Base-by-base conservation (phyloP, 2,113 vertebrate genomes). In the Procavia capensis region DNA sequence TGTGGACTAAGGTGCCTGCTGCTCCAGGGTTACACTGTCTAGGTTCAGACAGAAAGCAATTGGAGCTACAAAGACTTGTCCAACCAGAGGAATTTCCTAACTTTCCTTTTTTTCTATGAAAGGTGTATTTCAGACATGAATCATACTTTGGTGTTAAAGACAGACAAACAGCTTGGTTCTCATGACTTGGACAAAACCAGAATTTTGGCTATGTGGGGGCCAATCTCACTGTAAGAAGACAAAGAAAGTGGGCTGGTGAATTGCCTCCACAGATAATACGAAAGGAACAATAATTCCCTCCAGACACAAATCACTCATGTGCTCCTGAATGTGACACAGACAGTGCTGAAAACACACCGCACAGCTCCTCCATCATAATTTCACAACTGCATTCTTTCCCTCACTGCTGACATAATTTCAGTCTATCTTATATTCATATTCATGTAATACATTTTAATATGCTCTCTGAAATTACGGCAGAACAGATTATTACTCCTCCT, bases 61-160 rank as follows among this genome's bases (percentile, higher is more conserved):
- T 29, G 43, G 20, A 90, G 25, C 34, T 93, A n/a, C 68, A 90
- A 9, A 75, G 41, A 39, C 70, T 59, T 57, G 20, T 66, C 39
- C 91, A 85, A 43, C 20, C 76, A 61, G 75, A 74, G 57, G 6
- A 82, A 79, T 76, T 83, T 91, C 79, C 91, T 90, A 27, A 50
- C 63, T 84, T 88, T 36, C 43, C 54, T 50, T 78, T 66, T 70
- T 72, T 86, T 80, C 76, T 59, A n/a, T 2, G 45, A 6, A 80
- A 74, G 24, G 85, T 47, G 90, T 43, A 78, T 20, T 78, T 74
- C 41, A 92, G 45, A 66, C 50, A 80, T 64, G 64, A 95, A 85
- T 78, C 78, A 94, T 19, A 78, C 24, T 90, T 88, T 88, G 61
- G 47, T 90, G 47, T 68, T 68, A 91, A 94, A 83, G 41, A 83